Base-by-base conservation (phyloP, 2,797 vertebrate genomes). In the Pogoniulus pusillus region DNA sequence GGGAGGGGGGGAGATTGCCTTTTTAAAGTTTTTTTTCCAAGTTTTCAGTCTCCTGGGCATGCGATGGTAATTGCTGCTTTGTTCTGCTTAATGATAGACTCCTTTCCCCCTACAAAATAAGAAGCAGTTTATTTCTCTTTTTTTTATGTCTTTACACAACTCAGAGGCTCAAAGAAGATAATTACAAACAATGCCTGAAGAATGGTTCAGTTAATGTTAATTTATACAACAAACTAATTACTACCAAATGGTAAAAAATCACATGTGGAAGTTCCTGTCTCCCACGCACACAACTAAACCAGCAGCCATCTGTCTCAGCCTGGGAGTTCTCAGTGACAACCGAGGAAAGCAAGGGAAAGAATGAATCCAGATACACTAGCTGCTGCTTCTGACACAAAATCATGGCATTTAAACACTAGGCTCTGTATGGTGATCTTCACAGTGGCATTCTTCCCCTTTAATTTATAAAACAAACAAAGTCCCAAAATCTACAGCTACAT, bases 211-310 rank as follows among this genome's bases (percentile, higher is more conserved):
- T 98, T 98, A 98, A 98, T 98, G 98, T 98, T 99, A 98, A 99
- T 99, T 99, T 98, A 98, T 98, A 99, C 98, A 99, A 99, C 98
- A 98, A 98, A 98, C 98, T 99, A 99, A 99, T 99, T 99, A 98
- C 98, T 97, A 97, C 98, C 98, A 99, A 99, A 98, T 98, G 98
- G 97, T 98, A 97, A 97, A 98, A 96, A 98, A 98, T 98, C 98
- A 98, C 98, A 98, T 98, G 98, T 98, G 98, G 98, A 98, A 98
- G 95, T 97, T 97, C 96, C 97, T 97, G 96, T 98, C 98, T 99
- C 98, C 98, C 98, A 99, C 98, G 97, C 98, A 98, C 96, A 96
- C 94, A 96, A 94, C 97, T 97, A 96, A 97, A 96, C 95, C 97
- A 97, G 96, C 96, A 97, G 95, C 97, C 97, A 97, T 98, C 98